Conservation (phyloP, 2,113 vertebrate genomes). For the Boulengeromyrus knoepffleri region DNA sequence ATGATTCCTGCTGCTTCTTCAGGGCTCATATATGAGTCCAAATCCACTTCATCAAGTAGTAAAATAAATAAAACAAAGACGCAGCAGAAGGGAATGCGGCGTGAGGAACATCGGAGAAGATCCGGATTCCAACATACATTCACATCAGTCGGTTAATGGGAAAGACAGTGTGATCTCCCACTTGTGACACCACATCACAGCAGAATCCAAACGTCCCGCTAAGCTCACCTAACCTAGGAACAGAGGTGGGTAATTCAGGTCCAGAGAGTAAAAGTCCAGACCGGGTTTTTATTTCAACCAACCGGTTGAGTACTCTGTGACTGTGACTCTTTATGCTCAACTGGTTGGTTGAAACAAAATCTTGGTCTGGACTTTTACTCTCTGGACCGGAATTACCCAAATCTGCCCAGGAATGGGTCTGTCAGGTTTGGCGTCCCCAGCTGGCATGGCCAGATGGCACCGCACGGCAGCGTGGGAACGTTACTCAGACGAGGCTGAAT, state of each 20-base stretch:
- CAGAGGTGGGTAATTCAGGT: background rate
- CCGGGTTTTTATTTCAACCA: too few species aligned
- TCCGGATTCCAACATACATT: background rate
- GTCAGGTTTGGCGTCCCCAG: background rate
- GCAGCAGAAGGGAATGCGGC: background rate
- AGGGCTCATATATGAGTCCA: background rate
- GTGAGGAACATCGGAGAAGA: background rate
- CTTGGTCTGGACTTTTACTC: too few species aligned
- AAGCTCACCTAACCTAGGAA: background rate
- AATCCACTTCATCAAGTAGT: background rate
- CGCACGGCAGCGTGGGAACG: background rate
- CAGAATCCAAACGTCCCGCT: background rate
- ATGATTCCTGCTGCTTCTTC: background rate
- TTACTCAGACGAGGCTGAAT: background rate
- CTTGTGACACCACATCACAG: background rate
- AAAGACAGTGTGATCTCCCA: background rate
- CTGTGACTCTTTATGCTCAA: too few species aligned
- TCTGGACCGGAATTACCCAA: too few species aligned
- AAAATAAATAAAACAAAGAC: background rate
- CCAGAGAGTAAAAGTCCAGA: too few species aligned
- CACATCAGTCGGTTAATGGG: background rate
- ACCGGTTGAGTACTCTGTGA: too few species aligned
- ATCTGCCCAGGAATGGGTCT: background rate
- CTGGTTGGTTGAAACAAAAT: too few species aligned
- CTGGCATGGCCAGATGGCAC: background rate